These are phyloP conservation scores for Plebejus melissa DNA, from an alignment of 2,888 invertebrate species.

Conservation along the genomic window DNA sequence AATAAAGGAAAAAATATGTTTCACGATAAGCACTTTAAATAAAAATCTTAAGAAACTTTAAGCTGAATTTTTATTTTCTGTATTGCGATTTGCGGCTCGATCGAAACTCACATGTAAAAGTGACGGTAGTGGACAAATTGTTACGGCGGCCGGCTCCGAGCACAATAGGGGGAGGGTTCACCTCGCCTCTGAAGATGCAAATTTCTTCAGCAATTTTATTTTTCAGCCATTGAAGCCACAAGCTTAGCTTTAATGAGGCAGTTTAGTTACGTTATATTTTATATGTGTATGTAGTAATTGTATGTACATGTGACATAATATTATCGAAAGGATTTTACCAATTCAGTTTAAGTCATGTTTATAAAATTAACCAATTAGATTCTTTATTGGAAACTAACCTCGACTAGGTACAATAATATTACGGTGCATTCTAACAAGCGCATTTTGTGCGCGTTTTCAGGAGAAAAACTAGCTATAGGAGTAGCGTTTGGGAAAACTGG, in stretches of 20 bases:
- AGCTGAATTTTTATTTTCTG: background rate
- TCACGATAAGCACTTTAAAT: background rate
- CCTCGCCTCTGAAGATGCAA: slow-evolving; percentile 30
- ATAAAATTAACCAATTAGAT: too few species aligned
- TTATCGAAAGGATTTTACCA: too few species aligned
- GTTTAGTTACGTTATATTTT: slow-evolving; percentile 29
- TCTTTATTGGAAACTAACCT: too few species aligned
- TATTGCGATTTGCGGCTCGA: background rate
- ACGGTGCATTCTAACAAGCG: too few species aligned
- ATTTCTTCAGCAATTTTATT: slow-evolving; percentile 35
- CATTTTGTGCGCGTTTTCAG: too few species aligned
- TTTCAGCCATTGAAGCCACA: slow-evolving; percentile 35
- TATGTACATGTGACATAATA: too few species aligned
- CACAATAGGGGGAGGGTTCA: slow-evolving; percentile 36
- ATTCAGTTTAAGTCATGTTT: too few species aligned
- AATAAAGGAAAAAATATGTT: background rate
- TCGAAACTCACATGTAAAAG: slow-evolving; percentile 20
- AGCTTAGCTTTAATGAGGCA: slow-evolving; percentile 34
- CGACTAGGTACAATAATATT: too few species aligned
- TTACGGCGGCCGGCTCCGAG: slow-evolving; percentile 43
- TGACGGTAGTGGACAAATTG: slow-evolving; percentile 49
- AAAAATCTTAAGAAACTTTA: background rate
- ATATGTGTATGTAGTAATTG: slow-evolving; percentile 5
- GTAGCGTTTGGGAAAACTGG: too few species aligned
- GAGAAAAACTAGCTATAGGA: too few species aligned